Percentiles rank a stretch among this genome's conserved stretches.
These are phyloP conservation scores for Helogale parvula DNA, from an alignment of 2,113 vertebrate genomes.

Conservation along the genomic window DNA sequence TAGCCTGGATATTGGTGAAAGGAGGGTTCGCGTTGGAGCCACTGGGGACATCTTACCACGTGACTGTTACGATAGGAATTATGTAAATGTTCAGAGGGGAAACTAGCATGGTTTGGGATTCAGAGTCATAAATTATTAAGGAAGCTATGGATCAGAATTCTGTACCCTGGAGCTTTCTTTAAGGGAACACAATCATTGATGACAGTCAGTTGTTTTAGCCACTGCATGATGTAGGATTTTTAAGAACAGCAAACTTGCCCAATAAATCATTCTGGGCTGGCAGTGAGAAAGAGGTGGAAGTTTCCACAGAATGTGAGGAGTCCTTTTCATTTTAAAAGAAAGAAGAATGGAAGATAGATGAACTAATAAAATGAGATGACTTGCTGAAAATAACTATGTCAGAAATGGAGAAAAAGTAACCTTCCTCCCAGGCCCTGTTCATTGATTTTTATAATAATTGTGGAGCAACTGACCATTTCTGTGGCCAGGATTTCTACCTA, in stretches of 20 bases:
- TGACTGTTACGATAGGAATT: neutral
- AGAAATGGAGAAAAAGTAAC: neutral
- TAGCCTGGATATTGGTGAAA: neutral
- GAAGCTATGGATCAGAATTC: neutral
- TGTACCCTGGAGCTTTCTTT: neutral
- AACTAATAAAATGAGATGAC: neutral
- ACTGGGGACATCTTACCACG: neutral
- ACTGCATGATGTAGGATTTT: neutral
- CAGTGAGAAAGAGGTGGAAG: neutral
- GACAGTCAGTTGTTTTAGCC: neutral
- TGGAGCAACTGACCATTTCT: neutral
- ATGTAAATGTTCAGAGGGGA: neutral
- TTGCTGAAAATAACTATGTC: neutral
- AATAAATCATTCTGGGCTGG: conserved; percentile 2
- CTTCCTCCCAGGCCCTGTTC: neutral
- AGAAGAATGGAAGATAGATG: neutral
- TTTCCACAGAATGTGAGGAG: neutral
- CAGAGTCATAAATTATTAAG: neutral
- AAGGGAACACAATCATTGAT: neutral
- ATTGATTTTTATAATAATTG: neutral
- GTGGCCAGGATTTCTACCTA: neutral
- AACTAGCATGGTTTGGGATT: neutral
- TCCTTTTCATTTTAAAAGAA: neutral
- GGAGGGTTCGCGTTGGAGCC: neutral
- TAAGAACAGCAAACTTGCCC: neutral